These are phyloP conservation scores for Bambusicola thoracicus DNA, from an alignment of 2,113 vertebrate species.

Conservation along the genomic window DNA sequence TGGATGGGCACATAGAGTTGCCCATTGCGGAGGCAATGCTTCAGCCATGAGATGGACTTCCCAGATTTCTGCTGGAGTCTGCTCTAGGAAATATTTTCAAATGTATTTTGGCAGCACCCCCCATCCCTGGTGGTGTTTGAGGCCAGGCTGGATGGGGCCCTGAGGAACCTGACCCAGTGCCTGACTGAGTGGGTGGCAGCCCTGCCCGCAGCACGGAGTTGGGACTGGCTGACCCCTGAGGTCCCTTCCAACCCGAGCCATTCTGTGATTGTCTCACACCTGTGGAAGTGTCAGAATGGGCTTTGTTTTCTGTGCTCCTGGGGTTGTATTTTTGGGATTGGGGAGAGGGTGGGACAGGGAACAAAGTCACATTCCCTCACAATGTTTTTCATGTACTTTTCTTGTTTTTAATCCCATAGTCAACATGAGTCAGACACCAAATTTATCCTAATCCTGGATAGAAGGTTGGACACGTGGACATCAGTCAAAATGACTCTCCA, in stretches of 20 bases:
- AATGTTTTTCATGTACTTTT: background rate
- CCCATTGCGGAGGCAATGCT: background rate
- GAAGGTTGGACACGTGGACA: slow-evolving; percentile 94
- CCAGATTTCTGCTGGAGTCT: background rate
- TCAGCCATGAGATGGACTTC: background rate
- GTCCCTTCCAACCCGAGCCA: too few species aligned
- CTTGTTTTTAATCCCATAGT: slow-evolving; percentile 74
- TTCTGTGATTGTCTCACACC: too few species aligned
- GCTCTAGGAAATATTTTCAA: background rate
- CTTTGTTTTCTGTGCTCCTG: background rate
- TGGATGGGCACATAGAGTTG: background rate
- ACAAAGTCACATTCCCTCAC: background rate
- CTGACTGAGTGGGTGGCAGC: too few species aligned
- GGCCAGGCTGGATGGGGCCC: too few species aligned
- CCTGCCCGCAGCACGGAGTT: too few species aligned
- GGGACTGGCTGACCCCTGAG: too few species aligned
- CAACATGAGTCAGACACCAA: slow-evolving; percentile 86
- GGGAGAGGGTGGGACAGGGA: background rate
- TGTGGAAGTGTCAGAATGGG: background rate
- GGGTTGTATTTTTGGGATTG: background rate
- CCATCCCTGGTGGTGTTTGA: too few species aligned
- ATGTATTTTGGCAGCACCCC: background rate
- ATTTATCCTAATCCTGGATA: slow-evolving; percentile 95
- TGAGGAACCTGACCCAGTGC: too few species aligned
- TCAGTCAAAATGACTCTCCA: slow-evolving; percentile 93